phyloP scores from a whole-genome alignment of 2,797 vertebrate species.

The Sebastes elongatus region DNA sequence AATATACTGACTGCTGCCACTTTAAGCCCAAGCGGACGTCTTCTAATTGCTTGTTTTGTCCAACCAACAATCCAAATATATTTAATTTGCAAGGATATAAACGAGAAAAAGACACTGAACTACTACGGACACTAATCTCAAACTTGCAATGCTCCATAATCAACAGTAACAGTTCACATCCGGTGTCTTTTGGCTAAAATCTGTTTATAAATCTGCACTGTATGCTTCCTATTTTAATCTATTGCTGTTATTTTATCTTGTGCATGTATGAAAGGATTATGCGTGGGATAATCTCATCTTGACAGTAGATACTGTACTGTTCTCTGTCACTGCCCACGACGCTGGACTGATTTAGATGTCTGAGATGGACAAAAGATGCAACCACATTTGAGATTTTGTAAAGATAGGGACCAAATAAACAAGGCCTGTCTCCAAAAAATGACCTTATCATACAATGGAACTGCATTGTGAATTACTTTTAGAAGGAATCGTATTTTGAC shows the following conservation, averaged over 20 bases:
- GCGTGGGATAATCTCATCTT: constrained; percentile 28
- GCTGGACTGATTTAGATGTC: constrained; percentile 28
- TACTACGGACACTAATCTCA: neutral
- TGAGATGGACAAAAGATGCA: neutral
- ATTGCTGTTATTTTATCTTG: constrained; percentile 8
- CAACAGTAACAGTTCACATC: neutral
- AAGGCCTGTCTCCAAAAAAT: too few species aligned
- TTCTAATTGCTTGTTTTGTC: neutral
- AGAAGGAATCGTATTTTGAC: too few species aligned
- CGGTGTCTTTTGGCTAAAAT: neutral
- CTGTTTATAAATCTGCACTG: neutral
- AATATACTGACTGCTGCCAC: too few species aligned
- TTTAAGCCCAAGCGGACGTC: neutral
- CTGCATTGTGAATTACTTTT: too few species aligned
- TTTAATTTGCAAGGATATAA: neutral
- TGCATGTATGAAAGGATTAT: constrained; percentile 7
- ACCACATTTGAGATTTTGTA: neutral
- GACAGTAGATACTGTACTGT: constrained; percentile 9
- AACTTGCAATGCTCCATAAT: neutral
- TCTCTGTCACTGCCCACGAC: constrained; percentile 18
- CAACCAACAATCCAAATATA: neutral
- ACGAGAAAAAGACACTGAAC: neutral
- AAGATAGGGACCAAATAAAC: neutral
- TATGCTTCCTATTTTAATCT: neutral
- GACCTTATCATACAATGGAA: too few species aligned